phyloP scores from a whole-genome alignment of 2,888 invertebrate species.

The Hetaerina titia region DNA sequence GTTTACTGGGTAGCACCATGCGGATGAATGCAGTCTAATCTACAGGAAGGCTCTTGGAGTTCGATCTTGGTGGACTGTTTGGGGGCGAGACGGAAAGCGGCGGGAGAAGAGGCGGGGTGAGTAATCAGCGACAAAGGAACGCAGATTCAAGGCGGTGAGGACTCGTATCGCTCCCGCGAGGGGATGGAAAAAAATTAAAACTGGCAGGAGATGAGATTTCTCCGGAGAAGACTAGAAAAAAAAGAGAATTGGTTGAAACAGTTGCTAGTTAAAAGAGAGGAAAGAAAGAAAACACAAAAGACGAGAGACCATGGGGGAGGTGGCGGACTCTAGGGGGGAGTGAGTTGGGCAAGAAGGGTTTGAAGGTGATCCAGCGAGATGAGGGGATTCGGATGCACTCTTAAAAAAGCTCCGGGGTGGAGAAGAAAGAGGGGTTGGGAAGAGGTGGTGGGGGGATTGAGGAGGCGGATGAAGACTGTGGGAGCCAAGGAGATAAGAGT shows the following conservation, averaged over 20 bases:
- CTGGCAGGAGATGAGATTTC: constrained; percentile 24
- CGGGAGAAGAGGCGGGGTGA: not conserved
- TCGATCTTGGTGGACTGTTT: not conserved
- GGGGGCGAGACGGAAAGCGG: not conserved
- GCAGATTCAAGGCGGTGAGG: constrained; percentile 8
- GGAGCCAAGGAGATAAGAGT: constrained; percentile 28
- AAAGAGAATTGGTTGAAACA: constrained; percentile 12
- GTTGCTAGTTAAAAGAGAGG: not conserved
- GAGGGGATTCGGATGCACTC: constrained; percentile 59
- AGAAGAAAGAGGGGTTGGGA: not conserved
- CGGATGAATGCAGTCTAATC: not conserved
- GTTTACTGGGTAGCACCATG: not conserved
- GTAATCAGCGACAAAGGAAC: constrained; percentile 27
- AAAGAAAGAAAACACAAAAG: not conserved
- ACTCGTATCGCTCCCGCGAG: not conserved
- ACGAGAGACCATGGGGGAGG: not conserved
- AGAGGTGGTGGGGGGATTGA: not conserved
- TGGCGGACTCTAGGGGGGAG: not conserved
- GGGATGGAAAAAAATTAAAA: constrained; percentile 23
- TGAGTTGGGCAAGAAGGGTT: not conserved
- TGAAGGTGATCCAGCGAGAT: constrained; percentile 51
- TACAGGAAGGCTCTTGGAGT: not conserved
- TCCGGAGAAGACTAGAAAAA: not conserved
- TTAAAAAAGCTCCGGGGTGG: not conserved
- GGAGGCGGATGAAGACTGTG: not conserved